Evolutionary conservation across 2,113 vertebrate genomes (phyloP).

Genomic region (Saimiri boliviensis): DNA sequence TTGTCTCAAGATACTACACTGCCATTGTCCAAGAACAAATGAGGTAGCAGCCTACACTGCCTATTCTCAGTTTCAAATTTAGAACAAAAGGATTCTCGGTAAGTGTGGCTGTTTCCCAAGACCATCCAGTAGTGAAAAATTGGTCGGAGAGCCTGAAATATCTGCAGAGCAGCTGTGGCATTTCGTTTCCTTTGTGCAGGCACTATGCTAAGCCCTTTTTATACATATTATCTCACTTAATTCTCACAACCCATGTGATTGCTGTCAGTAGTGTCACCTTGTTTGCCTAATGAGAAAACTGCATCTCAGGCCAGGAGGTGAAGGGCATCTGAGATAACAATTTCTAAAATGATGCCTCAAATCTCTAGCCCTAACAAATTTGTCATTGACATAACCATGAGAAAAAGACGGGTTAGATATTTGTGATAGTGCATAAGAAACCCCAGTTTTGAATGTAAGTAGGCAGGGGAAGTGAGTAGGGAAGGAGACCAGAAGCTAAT

Average conservation of each 20-base stretch:
- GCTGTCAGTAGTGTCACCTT: background rate
- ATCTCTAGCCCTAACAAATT: background rate
- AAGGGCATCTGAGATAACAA: background rate
- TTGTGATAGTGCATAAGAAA: background rate
- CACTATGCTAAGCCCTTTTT: background rate
- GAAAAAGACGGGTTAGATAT: background rate
- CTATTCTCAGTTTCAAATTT: background rate
- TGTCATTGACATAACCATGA: background rate
- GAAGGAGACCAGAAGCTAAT: background rate
- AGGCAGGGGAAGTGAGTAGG: rapidly evolving
- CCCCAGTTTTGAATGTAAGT: background rate
- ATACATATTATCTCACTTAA: background rate
- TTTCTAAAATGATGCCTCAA: background rate
- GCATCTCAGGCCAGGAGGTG: background rate
- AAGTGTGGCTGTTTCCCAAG: background rate
- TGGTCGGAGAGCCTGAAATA: background rate
- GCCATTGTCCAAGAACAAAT: background rate
- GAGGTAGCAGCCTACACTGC: background rate
- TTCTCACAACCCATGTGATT: background rate
- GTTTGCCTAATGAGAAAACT: background rate
- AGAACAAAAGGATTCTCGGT: background rate
- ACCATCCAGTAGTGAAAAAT: background rate
- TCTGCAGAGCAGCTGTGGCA: background rate
- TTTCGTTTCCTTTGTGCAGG: background rate
- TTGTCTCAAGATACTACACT: background rate